Evolutionary conservation across 2,113 vertebrate genomes (phyloP), one percentile per base, ranked within the genome.

Genomic region (Brachyhypopomus occidentalis): DNA sequence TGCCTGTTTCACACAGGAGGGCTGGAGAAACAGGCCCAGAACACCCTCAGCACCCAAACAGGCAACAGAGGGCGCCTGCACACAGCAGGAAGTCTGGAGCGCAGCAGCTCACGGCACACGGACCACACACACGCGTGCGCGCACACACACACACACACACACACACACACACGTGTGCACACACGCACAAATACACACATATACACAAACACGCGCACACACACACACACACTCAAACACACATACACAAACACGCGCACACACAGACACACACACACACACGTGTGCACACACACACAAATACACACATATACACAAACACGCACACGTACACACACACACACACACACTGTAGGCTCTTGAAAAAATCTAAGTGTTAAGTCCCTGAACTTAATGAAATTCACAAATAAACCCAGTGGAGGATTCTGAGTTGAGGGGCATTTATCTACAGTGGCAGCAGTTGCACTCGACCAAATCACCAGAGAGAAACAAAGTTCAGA

Each of bases 11-110:
- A 78, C 71, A 69, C 23, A 27, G 55, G 52, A 74, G 16, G 72
- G 72, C 67, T 81, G 75, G 20, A 60, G 34, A 55, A 77, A 1
- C 4, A 71, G 59, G 19, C 72, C 48, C 48, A 27, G 75, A 62
- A 75, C 63, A 62, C 76, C 38, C 79, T 75, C 79, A 59, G 56
- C 79, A 77, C 27, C 55, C 55, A 82, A 88, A 60, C 76, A 89
- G 85, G 89, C 95, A 80, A 95, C 69, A 96, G 96, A 94, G 95
- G 96, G 95, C 94, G 92, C 93, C 90, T 93, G 87, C 64, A 88
- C 88, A 91, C 93, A 92, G 84, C 88, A 80, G 88, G 89, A 90
- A 55, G 76, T 79, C 75, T 78, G 72, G 82, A 84, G 73, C 73
- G 73, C 71, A 52, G 71, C 79, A 66, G 45, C 77, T 69, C 72